Evolutionary conservation across 2,113 vertebrate species (phyloP), one percentile per base, ranked within the genome.

Genomic region (Conger conger): DNA sequence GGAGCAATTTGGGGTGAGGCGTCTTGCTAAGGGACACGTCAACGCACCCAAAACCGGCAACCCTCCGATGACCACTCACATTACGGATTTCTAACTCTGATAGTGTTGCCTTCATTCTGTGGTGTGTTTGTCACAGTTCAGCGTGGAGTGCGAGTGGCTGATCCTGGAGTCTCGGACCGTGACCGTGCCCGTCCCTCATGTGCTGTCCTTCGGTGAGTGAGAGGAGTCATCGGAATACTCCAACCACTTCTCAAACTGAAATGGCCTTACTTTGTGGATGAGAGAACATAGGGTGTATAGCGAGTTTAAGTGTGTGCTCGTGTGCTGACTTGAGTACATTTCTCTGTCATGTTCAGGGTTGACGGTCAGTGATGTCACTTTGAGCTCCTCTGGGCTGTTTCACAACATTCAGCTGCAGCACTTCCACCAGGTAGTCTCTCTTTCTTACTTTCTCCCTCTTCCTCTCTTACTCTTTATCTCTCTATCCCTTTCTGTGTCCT

Each of bases 111-210:
- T 40, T 5, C 79, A 3, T 40, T 35, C 38, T 91, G 6, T 82
- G 18, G 79, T 86, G 63, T 76, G 35, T 79, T 45, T 77, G 79
- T 77, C 53, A 37, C 94, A 99, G 98, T 98, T 97, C 93, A 93
- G 92, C 54, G 91, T 99, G 92, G 96, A 96, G 88, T 99, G 98
- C 89, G 98, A 99, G 91, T 99, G 98, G 95, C 97, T 98, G 91
- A 91, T 93, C 87, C 95, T 95, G 88, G 95, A 95, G 68, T 92
- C 93, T 80, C 94, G 95, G 92, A 96, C 91, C 23, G 13, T 96
- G 37, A 91, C 96, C 0, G 89, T 97, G 40, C 90, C 96, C 80
- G 96, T 97, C 68, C 96, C 97, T 0, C 95, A 96, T 87, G 94
- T 97, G 37, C 92, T 99, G 83, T 98, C 97, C 81, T 96, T 98